Evolutionary conservation across 2,797 vertebrate genomes (phyloP).

Genomic region (Podarcis lilfordi): DNA sequence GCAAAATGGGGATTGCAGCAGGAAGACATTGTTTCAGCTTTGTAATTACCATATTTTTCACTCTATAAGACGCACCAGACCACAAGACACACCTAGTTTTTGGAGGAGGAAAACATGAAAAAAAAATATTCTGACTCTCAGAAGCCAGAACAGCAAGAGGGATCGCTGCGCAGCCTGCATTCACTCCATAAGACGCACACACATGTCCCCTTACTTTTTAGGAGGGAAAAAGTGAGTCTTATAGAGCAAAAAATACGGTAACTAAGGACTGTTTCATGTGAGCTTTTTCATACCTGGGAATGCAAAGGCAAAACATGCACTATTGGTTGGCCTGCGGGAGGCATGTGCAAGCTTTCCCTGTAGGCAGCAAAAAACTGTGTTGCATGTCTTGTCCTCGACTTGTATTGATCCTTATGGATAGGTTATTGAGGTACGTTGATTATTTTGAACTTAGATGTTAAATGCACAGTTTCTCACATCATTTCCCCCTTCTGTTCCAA

Average conservation of each 20-base stretch:
- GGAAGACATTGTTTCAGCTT: not conserved
- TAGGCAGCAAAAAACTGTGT: not conserved
- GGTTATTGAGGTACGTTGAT: not conserved
- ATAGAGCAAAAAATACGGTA: too few relatives aligned
- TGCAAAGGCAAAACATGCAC: not conserved
- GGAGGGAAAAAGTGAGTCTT: too few relatives aligned
- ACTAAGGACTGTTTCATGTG: not conserved
- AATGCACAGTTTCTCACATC: slow-evolving; percentile 5
- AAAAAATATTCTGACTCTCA: too few relatives aligned
- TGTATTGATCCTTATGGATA: not conserved
- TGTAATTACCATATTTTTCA: not conserved
- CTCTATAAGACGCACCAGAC: too few relatives aligned
- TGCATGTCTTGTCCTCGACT: slow-evolving; percentile 1
- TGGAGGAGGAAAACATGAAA: too few relatives aligned
- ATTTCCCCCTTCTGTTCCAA: slow-evolving; percentile 24
- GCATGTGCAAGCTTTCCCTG: not conserved
- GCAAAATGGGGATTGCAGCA: not conserved
- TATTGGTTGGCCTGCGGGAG: not conserved
- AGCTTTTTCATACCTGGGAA: not conserved
- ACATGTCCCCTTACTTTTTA: too few relatives aligned
- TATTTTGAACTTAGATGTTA: not conserved
- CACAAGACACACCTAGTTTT: too few relatives aligned
- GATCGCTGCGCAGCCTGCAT: too few relatives aligned
- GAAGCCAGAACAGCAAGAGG: too few relatives aligned
- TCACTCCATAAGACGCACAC: too few relatives aligned